Conservation (phyloP, 1,140 invertebrate species). For the Phymorhynchus buccinoides region DNA sequence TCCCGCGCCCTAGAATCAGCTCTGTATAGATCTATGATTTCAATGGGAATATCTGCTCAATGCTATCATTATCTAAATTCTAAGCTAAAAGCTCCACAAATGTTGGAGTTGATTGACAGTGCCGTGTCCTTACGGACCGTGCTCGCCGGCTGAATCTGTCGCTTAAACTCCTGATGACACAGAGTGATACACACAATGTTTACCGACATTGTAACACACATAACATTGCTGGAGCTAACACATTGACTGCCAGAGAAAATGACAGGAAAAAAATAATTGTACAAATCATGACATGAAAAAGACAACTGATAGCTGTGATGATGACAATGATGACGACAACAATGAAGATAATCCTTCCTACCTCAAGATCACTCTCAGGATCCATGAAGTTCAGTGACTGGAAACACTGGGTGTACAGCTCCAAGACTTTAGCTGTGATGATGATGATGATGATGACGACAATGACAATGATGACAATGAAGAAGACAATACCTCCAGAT, state of each 20-base stretch:
- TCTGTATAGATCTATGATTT: too few relatives aligned
- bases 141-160: conserved; percentile 47
- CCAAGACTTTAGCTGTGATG: background rate
- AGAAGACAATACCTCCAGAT: conserved; percentile 52
- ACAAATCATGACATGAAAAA: too few relatives aligned
- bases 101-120: conserved; percentile 53
- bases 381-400: conserved; percentile 63
- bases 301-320: background rate
- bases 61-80: too few relatives aligned
- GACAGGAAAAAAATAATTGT: too few relatives aligned
- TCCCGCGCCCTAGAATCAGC: too few relatives aligned
- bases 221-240: too few relatives aligned
- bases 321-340: background rate
- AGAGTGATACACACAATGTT: too few relatives aligned
- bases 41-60: too few relatives aligned
- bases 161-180: conserved; percentile 47
- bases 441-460: background rate
- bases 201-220: too few relatives aligned
- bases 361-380: conserved; percentile 67
- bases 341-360: conserved; percentile 36
- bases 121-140: conserved; percentile 57
- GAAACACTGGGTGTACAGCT: conserved; percentile 45
- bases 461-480: background rate
- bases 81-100: too few relatives aligned
- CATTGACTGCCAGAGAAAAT: too few relatives aligned